Evolutionary conservation across 2,888 invertebrate genomes (phyloP), one percentile per base, ranked within the genome.

Genomic region (Habroteleia sp.): DNA sequence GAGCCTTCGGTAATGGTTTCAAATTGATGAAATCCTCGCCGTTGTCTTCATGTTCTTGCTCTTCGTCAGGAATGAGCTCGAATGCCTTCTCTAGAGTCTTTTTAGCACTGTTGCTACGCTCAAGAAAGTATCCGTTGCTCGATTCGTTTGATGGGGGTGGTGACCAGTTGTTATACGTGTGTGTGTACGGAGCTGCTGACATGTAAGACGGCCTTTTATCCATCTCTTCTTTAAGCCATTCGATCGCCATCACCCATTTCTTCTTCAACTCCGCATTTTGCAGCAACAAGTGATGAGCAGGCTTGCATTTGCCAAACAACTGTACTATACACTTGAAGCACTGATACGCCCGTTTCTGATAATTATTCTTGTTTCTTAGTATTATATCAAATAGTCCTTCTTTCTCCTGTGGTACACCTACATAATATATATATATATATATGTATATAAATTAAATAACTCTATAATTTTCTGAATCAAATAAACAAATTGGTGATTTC

Each of bases 331-430:
- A 95, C 90, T 98, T 98, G 76, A 98, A 96, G 90, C 97, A 98
- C 89, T 97, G 97, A 90, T 98, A 98, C 76, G 97, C 97, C 78
- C 98, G 92, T 90, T 98, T 98, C 89, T 98, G 97, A 90, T 97
- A 97, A 90, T 97, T 97, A 77, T 94, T 95, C 89, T 97, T 97
- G 68, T 96, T 95, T 74, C 96, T 93, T 81, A 94, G 93, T 84
- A 98, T 97, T 63, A 96, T 98, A 86, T 98, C 98, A 81, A 98
- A 92, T 56, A 98, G 91, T 0, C 98, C 98, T 83, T 97, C 97
- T 35, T 96, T 92, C 85, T 97, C 95, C 75, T 95, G 95, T 1
- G 93, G 94, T 42, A 93, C 92, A 84, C 92, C 92, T 20, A 20
- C 20, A 20, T 20, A 20, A 20, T 20, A 20, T n/a, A n/a, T n/a